Evolutionary conservation across 2,888 invertebrate species (phyloP).

Genomic region (Amiota minor): DNA sequence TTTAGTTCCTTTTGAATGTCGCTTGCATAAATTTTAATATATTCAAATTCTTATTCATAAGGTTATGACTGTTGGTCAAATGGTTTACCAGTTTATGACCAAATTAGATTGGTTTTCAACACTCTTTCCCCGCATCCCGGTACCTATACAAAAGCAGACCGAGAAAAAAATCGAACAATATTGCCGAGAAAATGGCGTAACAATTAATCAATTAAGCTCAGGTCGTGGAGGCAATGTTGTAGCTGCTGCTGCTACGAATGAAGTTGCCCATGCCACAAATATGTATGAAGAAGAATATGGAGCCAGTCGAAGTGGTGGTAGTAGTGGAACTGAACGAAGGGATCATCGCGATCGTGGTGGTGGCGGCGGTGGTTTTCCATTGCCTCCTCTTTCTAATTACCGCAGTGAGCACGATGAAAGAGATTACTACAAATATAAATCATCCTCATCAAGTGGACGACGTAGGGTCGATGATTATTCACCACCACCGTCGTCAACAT

Average conservation of each 20-base stretch:
- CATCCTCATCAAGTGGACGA: constrained; percentile 52
- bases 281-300: constrained; percentile 56
- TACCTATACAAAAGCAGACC: constrained; percentile 95
- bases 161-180: constrained; percentile 83
- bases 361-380: constrained; percentile 39
- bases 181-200: constrained; percentile 75
- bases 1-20: constrained; percentile 28
- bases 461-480: constrained; percentile 59
- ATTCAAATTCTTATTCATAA: constrained; percentile 40
- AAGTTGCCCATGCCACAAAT: constrained; percentile 37
- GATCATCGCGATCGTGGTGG: constrained; percentile 44
- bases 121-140: constrained; percentile 97
- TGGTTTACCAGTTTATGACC: constrained; percentile 92
- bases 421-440: constrained; percentile 56
- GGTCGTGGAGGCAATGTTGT: constrained; percentile 47
- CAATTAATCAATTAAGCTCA: constrained; percentile 63
- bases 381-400: constrained; percentile 51
- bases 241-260: constrained; percentile 30
- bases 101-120: constrained; percentile 99
- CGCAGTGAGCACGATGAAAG: constrained; percentile 71
- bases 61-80: constrained; percentile 90
- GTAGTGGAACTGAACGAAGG: constrained; percentile 59
- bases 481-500: constrained; percentile 45
- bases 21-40: neutral
- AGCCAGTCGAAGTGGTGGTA: constrained; percentile 70